phyloP scores from a whole-genome alignment of 2,113 vertebrate genomes.

The Puntigrus tetrazona region DNA sequence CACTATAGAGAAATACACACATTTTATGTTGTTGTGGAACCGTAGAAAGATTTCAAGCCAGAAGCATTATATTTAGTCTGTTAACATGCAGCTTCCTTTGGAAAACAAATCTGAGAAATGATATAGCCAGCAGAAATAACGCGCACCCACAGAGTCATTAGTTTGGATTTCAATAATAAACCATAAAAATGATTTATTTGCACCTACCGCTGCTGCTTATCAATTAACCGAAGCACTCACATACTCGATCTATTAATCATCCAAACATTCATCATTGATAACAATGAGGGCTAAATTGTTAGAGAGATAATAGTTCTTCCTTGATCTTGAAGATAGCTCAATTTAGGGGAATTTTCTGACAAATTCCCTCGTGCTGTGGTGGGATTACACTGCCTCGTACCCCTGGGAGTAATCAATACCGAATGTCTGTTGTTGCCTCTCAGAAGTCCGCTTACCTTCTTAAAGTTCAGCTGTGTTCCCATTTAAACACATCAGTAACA shows the following conservation, averaged over 20 bases:
- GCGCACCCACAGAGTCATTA: neutral
- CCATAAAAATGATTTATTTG: conserved; percentile 2
- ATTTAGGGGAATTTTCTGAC: conserved; percentile 40
- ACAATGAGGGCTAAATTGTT: neutral
- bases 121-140: neutral
- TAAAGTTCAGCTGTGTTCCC: conserved; percentile 55
- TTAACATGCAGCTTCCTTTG: neutral
- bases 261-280: neutral
- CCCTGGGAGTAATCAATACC: conserved; percentile 51
- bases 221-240: neutral
- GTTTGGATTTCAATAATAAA: neutral
- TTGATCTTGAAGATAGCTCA: conserved; percentile 38
- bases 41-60: neutral
- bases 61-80: neutral
- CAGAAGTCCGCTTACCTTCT: conserved; percentile 38
- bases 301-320: conserved; percentile 2
- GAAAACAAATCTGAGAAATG: no score
- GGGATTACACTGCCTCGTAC: conserved; percentile 39
- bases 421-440: conserved; percentile 46
- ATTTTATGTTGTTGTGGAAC: conserved; percentile 4
- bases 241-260: neutral
- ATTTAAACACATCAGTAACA: conserved; percentile 65
- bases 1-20: conserved; percentile 17
- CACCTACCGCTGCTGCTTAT: conserved; percentile 13
- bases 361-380: conserved; percentile 31